These are phyloP conservation scores for Columba livia DNA, from an alignment of 2,113 vertebrate genomes.

Conservation along the genomic window DNA sequence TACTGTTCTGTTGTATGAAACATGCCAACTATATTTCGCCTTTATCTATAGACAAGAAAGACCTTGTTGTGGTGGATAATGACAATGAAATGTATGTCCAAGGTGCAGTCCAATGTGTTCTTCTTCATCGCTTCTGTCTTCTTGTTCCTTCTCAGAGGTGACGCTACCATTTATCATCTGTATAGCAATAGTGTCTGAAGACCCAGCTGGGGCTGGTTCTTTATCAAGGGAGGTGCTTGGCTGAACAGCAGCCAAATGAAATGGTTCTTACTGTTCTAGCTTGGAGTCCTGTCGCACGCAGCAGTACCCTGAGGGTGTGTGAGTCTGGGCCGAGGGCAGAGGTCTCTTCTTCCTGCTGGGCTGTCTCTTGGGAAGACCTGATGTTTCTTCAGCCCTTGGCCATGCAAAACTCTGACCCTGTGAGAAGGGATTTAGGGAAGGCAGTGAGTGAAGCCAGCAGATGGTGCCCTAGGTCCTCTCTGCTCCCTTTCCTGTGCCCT, in stretches of 20 bases:
- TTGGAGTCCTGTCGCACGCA: neutral
- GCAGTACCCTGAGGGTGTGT: neutral
- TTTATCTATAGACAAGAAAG: neutral
- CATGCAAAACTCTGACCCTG: neutral
- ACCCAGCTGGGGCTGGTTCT: neutral
- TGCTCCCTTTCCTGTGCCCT: conserved; percentile 26
- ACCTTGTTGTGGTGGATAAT: neutral
- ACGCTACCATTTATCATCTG: neutral
- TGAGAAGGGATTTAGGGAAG: conserved; percentile 36
- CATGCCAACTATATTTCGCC: neutral
- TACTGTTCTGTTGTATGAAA: neutral
- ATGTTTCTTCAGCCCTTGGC: neutral
- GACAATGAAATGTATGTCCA: neutral
- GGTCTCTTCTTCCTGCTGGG: neutral
- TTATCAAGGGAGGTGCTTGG: neutral
- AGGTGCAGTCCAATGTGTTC: neutral
- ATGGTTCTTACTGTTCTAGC: neutral
- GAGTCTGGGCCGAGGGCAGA: neutral
- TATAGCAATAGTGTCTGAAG: neutral
- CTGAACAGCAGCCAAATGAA: neutral
- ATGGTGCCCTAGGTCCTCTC: conserved; percentile 70
- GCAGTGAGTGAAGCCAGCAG: conserved; percentile 61
- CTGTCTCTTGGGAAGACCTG: neutral
- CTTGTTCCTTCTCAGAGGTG: neutral
- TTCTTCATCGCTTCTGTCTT: neutral